Evolutionary conservation across 2,113 vertebrate species (phyloP).

Genomic region (Syrmaticus mikado): DNA sequence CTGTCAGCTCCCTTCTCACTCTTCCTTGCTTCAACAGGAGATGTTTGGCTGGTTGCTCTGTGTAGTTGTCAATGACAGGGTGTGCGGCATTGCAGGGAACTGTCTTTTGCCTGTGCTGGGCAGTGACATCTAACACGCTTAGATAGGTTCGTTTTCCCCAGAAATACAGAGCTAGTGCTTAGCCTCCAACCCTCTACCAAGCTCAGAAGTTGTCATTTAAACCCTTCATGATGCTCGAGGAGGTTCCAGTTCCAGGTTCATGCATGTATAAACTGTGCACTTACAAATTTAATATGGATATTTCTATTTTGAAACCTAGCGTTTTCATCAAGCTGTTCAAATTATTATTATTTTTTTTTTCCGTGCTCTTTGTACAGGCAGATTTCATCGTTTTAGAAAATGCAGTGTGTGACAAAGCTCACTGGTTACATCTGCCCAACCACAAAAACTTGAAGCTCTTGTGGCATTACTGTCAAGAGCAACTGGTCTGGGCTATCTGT

Average conservation of each 20-base stretch:
- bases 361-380: neutral
- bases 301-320: neutral
- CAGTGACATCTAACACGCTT: fast-evolving
- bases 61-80: neutral
- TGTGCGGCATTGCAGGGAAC: neutral
- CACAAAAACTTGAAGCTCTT: neutral
- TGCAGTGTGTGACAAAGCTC: neutral
- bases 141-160: neutral
- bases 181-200: neutral
- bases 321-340: neutral
- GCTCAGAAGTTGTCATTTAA: neutral
- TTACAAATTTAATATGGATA: neutral
- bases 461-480: neutral
- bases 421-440: neutral
- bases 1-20: fast-evolving
- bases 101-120: neutral
- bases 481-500: neutral
- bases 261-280: neutral
- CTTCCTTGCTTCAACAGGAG: neutral
- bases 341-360: neutral
- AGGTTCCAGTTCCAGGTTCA: neutral
- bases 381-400: neutral
- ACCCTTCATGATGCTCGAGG: neutral
- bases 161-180: neutral
- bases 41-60: neutral